phyloP scores from a whole-genome alignment of 2,888 invertebrate species.

The Polymixis flavicincta region DNA sequence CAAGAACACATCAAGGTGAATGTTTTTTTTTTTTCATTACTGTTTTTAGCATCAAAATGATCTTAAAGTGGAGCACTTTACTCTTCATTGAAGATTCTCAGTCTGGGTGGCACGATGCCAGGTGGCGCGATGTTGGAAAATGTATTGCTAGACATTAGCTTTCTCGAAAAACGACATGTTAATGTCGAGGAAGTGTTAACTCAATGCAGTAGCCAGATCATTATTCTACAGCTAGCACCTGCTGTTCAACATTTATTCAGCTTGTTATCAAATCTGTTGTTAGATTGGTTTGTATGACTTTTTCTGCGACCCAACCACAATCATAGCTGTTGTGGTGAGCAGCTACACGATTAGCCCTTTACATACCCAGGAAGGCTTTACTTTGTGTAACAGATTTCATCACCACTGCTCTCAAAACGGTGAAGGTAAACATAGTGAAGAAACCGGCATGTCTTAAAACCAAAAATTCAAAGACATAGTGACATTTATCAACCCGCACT shows the following conservation, averaged over 20 bases:
- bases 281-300: background rate
- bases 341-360: no score
- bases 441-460: no score
- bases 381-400: no score
- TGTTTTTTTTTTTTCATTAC: slow-evolving; percentile 5
- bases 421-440: no score
- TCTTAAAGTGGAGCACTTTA: slow-evolving; percentile 24
- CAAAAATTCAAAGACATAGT: no score
- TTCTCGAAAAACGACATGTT: background rate
- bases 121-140: background rate
- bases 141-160: background rate
- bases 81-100: slow-evolving; percentile 10
- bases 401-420: no score
- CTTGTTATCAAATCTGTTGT: background rate
- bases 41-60: slow-evolving; percentile 10
- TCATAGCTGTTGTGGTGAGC: no score
- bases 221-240: background rate
- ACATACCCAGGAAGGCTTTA: no score
- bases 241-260: background rate
- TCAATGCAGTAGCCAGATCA: background rate
- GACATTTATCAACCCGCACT: no score
- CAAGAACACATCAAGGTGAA: slow-evolving; percentile 19
- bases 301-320: no score
- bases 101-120: slow-evolving; percentile 32
- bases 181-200: background rate